Evolutionary conservation across 1,140 invertebrate species (phyloP).

Genomic region (Sarcophaga bullata): DNA sequence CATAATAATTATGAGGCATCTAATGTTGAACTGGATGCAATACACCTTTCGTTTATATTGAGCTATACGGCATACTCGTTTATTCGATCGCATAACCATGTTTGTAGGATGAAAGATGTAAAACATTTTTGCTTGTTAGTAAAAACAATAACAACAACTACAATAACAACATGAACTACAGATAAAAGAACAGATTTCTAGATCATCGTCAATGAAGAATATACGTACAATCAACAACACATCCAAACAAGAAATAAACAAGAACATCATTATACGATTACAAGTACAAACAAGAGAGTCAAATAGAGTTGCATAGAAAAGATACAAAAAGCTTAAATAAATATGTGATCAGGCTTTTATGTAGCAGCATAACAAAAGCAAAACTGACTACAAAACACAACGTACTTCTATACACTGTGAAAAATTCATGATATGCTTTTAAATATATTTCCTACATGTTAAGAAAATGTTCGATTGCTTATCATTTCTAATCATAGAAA

Average conservation of each 20-base stretch:
- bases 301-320: neutral
- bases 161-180: neutral
- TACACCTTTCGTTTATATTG: no score
- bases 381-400: neutral
- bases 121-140: neutral
- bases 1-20: slow-evolving; percentile 29
- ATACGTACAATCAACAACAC: neutral
- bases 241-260: neutral
- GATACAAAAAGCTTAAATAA: slow-evolving; percentile 20
- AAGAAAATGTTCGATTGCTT: no score
- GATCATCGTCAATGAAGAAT: slow-evolving; percentile 15
- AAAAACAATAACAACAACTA: neutral
- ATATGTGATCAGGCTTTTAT: slow-evolving; percentile 23
- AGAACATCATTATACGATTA: neutral
- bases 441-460: no score
- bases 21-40: neutral
- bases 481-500: no score
- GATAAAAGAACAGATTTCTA: neutral
- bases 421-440: neutral
- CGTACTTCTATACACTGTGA: neutral
- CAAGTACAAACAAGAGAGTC: neutral
- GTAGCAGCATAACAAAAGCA: neutral
- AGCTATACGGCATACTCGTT: neutral
- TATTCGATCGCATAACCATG: neutral
- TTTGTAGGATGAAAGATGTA: neutral